Conservation (phyloP, 2,113 vertebrate genomes). For the Esox niger region DNA sequence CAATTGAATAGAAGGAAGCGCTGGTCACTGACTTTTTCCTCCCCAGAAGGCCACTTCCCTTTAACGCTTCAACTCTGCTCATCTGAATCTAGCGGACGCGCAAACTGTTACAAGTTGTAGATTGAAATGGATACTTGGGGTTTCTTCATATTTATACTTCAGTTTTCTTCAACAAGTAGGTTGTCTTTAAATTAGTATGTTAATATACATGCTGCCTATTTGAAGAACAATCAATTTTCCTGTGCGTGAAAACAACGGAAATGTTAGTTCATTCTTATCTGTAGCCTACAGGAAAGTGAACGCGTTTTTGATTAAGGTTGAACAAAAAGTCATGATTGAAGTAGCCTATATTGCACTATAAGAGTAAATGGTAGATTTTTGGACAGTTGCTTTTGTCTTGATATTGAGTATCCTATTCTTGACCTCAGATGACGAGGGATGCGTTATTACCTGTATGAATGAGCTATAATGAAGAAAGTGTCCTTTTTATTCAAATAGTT, state of each 20-base stretch:
- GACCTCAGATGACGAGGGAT: too few relatives aligned
- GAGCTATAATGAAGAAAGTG: neutral
- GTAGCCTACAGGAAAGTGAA: neutral
- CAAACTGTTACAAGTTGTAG: conserved; percentile 58
- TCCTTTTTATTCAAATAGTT: too few relatives aligned
- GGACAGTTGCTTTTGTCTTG: too few relatives aligned
- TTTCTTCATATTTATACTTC: conserved; percentile 69
- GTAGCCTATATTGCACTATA: neutral
- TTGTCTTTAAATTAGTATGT: neutral
- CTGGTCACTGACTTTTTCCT: conserved; percentile 81
- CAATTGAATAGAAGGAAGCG: conserved; percentile 93
- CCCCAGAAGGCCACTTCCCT: conserved; percentile 84
- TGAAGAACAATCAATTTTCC: neutral
- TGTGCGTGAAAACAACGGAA: conserved; percentile 2
- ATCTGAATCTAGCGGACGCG: conserved; percentile 72
- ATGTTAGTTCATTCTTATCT: conserved; percentile 6
- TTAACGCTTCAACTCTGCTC: conserved; percentile 78
- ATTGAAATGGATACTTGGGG: conserved; percentile 78
- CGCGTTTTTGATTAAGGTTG: neutral
- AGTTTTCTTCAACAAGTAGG: conserved; percentile 54
- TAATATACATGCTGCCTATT: neutral
- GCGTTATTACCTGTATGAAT: neutral
- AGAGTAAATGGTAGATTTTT: too few relatives aligned
- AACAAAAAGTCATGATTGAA: neutral
- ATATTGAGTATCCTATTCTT: too few relatives aligned